Evolutionary conservation across 2,113 vertebrate genomes (phyloP), one percentile per base, ranked within the genome.

Genomic region (Podarcis cretensis): DNA sequence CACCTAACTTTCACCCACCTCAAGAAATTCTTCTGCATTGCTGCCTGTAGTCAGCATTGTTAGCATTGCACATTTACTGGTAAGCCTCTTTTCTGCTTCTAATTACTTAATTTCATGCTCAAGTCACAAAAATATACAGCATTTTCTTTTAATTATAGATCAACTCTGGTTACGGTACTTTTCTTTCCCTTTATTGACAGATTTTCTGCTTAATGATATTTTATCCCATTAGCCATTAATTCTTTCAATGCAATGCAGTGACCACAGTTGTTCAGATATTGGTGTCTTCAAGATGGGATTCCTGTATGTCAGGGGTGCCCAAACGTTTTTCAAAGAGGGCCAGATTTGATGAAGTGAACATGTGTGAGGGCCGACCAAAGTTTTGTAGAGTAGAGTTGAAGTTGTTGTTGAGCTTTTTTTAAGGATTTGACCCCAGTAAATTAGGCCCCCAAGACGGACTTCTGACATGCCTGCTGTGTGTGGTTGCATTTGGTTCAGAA

Each of bases 1-100:
- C 14, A 43, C n/a, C 40, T 68, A 37, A 0, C 25, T 20, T 81
- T 74, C 37, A 18, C 13, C 6, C 40, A 14, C 25, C n/a, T 71
- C 35, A 87, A 32, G 68, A 35, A 86, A n/a, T 4, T 77, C 43
- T 71, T 81, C 18, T 27, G 7, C 65, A 43, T 48, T 83, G 6
- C 71, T 0, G 27, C 27, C 86, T 93, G 54, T 76, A 71, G n/a
- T 91, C 91, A 92, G 91, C 90, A 81, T 54, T 91, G 23, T 92
- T 93, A 92, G 18, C 90, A 82, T 85, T 91, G 40, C 20, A 79
- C 87, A 81, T 85, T 94, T 92, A 35, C 78, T 94, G 81, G 27
- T 90, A 84, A 92, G 87, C 81, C n/a, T 86, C 30, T 90, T 92
- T 48, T 90, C 81, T 93, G 83, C 84, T 94, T 94, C 89, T 91